These are phyloP conservation scores for Drosophila kokeensis DNA, from an alignment of 2,888 invertebrate species.

Conservation along the genomic window DNA sequence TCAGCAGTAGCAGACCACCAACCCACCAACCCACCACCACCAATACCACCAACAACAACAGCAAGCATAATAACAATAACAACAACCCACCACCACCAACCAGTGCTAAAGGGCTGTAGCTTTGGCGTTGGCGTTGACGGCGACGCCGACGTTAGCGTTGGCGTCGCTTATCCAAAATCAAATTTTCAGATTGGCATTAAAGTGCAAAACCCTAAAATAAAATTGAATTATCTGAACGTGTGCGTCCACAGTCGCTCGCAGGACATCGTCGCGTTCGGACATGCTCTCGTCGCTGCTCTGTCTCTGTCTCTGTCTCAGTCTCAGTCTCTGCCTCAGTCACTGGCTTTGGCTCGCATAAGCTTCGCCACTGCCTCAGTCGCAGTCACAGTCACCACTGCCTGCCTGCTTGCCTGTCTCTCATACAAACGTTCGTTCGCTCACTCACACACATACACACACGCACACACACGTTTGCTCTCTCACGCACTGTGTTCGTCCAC, in stretches of 20 bases:
- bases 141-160: constrained; percentile 30
- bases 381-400: constrained; percentile 30
- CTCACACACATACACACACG: constrained; percentile 22
- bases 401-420: constrained; percentile 18
- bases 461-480: constrained; percentile 34
- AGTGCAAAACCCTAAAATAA: constrained; percentile 84
- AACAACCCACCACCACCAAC: constrained; percentile 55
- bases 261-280: constrained; percentile 79
- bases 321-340: constrained; percentile 34
- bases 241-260: constrained; percentile 74
- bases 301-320: constrained; percentile 34
- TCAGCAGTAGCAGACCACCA: constrained; percentile 26
- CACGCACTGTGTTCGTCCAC: constrained; percentile 61
- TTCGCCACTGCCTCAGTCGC: constrained; percentile 42
- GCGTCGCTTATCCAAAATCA: constrained; percentile 81
- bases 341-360: constrained; percentile 51
- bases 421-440: constrained; percentile 28
- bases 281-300: constrained; percentile 56
- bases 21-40: constrained; percentile 44
- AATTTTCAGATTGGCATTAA: constrained; percentile 84
- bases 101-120: constrained; percentile 48
- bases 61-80: constrained; percentile 52
- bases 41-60: constrained; percentile 27
- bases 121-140: constrained; percentile 42
- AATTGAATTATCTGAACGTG: constrained; percentile 84